Evolutionary conservation across 2,797 vertebrate genomes (phyloP), one percentile per base, ranked within the genome.

Genomic region (Falco peregrinus): DNA sequence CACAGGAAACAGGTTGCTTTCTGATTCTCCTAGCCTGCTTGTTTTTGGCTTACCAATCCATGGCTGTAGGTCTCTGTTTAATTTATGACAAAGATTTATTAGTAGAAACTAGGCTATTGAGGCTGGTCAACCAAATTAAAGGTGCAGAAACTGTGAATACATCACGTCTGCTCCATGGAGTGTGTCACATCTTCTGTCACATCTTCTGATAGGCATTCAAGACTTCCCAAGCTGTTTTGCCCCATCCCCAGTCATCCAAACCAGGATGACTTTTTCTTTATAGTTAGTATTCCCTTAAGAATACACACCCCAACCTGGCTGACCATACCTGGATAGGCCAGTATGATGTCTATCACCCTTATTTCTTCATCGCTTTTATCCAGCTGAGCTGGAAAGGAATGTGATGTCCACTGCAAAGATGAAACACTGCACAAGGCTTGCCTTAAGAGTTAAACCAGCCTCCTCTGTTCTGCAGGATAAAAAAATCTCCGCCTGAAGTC

Each of bases 41-140:
- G 14, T 1, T 51, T 89, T 85, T 60, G 79, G 31, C 3, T 90
- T 86, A 57, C 29, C 35, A 33, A 37, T 22, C 56, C 51, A 61
- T 16, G 41, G 77, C 20, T 10, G 4, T 41, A 53, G n/a, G 45
- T 50, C 22, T 65, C 57, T 35, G 18, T 69, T 93, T 54, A 59
- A 93, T 84, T 93, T 88, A 89, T 76, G 37, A 70, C 19, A 56
- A 79, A 90, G 33, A 69, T 69, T 64, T 83, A 59, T 63, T 53
- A 75, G 47, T 31, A 90, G 70, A 90, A 78, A 87, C 76, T 48
- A 73, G 37, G 77, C 64, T 85, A 85, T 76, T 77, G 89, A 92
- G 60, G 51, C 63, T 65, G 33, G 35, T 41, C 57, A 88, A 88
- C 50, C 26, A 93, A 88, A 81, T 54, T 48, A 73, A 86, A 85